Conservation (phyloP, 2,888 invertebrate species). For the Rhimphoctona megacephalus region DNA sequence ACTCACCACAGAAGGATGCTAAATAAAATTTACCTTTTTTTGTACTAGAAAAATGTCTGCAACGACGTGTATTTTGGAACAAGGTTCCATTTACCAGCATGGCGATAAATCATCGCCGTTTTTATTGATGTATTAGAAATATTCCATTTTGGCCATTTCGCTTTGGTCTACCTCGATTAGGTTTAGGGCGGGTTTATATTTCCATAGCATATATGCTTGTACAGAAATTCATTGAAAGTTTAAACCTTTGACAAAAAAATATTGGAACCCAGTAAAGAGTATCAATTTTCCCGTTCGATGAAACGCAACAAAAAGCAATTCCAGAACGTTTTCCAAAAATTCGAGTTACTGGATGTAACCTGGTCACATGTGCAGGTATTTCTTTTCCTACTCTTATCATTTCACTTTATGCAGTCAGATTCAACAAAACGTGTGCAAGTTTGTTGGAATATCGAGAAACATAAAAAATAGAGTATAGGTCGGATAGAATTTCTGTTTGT, state of each 20-base stretch:
- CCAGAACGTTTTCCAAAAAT: neutral
- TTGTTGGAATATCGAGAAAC: neutral
- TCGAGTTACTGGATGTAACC: neutral
- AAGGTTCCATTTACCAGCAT: neutral
- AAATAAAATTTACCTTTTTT: neutral
- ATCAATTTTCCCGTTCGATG: neutral
- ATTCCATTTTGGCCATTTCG: neutral
- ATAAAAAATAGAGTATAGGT: slow-evolving; percentile 8
- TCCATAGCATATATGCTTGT: neutral
- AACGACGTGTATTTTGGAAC: neutral
- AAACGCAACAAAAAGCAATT: neutral
- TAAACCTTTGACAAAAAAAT: neutral
- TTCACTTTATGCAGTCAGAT: slow-evolving; percentile 9
- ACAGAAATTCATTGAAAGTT: neutral
- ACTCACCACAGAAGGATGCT: neutral
- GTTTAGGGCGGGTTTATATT: neutral
- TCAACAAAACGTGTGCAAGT: neutral
- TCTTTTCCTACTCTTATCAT: neutral
- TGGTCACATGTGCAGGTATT: neutral
- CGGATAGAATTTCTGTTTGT: neutral
- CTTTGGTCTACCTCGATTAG: neutral
- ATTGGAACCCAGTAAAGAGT: neutral
- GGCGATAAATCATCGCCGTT: neutral
- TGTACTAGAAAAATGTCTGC: neutral
- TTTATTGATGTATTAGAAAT: neutral